These are phyloP conservation scores for Plebejus anna DNA, from an alignment of 2,888 invertebrate genomes.

Conservation along the genomic window DNA sequence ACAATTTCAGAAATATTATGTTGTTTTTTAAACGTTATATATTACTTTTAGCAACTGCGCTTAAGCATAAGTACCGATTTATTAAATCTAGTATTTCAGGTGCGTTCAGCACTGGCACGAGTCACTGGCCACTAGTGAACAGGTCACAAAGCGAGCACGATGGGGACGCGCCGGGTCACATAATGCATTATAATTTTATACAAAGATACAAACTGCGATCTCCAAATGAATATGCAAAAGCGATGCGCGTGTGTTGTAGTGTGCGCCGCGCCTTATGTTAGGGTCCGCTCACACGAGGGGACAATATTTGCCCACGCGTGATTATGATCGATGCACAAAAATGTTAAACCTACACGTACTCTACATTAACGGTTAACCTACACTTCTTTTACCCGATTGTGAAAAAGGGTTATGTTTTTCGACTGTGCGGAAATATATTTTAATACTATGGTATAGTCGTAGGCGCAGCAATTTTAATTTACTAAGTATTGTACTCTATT, in stretches of 20 bases:
- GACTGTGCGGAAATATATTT: background rate
- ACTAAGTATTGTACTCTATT: background rate
- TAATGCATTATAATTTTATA: constrained; percentile 80
- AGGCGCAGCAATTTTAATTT: too few relatives aligned
- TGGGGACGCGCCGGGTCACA: constrained; percentile 55
- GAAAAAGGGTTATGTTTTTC: background rate
- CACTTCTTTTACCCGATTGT: background rate
- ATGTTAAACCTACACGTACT: constrained; percentile 1
- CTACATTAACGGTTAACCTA: background rate
- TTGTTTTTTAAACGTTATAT: too few relatives aligned
- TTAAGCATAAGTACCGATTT: too few relatives aligned
- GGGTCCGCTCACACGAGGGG: constrained; percentile 37
- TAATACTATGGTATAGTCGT: background rate
- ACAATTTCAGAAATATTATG: too few relatives aligned
- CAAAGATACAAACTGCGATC: constrained; percentile 75
- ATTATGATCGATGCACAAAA: constrained; percentile 14
- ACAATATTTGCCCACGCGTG: constrained; percentile 19
- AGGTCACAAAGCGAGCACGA: constrained; percentile 48
- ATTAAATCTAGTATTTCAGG: background rate
- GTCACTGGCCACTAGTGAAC: constrained; percentile 19
- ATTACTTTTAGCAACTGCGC: too few relatives aligned
- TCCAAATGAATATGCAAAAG: constrained; percentile 76
- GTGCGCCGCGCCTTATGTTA: constrained; percentile 48
- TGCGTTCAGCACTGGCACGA: constrained; percentile 12
- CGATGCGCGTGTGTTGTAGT: constrained; percentile 63